phyloP scores from a whole-genome alignment of 2,888 invertebrate species.

The Terebella lapidaria region DNA sequence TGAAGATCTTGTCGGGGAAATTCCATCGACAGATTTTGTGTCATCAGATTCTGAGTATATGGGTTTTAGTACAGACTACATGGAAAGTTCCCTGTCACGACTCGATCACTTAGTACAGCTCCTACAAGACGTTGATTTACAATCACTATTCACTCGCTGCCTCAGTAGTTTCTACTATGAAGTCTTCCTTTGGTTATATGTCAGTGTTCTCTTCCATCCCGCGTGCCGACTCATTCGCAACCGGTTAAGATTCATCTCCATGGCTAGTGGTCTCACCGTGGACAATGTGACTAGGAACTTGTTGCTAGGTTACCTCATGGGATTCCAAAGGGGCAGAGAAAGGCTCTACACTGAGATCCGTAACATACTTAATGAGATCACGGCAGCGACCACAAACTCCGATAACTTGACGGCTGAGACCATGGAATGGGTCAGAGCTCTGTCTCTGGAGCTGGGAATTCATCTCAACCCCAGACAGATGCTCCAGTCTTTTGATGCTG shows the following conservation, averaged over 20 bases:
- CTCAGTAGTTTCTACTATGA: neutral
- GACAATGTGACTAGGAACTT: neutral
- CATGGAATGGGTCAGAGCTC: neutral
- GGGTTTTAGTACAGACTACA: too few species aligned
- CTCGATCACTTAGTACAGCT: too few species aligned
- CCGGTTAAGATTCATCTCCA: neutral
- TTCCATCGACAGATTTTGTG: too few species aligned
- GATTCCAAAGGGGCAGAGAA: neutral
- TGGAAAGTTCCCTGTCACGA: too few species aligned
- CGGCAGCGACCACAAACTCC: neutral
- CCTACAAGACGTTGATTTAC: too few species aligned
- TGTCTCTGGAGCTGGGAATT: neutral
- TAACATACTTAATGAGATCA: neutral
- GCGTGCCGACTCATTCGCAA: neutral
- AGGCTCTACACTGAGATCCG: neutral
- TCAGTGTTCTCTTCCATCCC: neutral
- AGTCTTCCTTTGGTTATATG: neutral
- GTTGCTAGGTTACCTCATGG: neutral
- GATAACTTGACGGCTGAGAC: neutral
- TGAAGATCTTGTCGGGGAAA: too few species aligned
- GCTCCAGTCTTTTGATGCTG: neutral
- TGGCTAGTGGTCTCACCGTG: neutral
- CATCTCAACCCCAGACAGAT: conserved; percentile 4
- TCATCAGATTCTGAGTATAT: too few species aligned
- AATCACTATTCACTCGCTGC: neutral